Evolutionary conservation across 2,113 vertebrate species (phyloP), one percentile per base, ranked within the genome.

Genomic region (Etia nguti): DNA sequence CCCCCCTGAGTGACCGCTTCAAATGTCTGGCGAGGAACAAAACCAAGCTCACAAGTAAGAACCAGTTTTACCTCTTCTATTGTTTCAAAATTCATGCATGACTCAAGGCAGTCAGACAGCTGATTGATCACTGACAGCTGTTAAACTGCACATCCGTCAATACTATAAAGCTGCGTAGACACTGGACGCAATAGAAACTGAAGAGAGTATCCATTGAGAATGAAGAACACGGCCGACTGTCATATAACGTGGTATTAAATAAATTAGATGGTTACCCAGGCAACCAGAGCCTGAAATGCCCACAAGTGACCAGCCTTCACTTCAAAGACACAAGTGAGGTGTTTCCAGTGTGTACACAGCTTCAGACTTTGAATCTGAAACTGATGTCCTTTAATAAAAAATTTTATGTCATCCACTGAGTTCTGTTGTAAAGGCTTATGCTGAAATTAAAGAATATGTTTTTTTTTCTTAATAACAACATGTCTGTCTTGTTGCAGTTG

Each of bases 1-100:
- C 96, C 1, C 96, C 97, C 0, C 96, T 98, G 38, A 95, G 95
- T 2, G 97, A 98, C 92, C 95, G 92, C 90, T 98, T 97, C 92
- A 91, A 94, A 11, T 82, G 8, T 11, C 93, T 97, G 82, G 93
- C 94, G 18, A 96, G 91, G 5, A 95, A 96, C 70, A 96, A 96
- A 84, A 96, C 94, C 73, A 82, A 96, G 73, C 86, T 97, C 56
- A 97, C 96, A 89, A 93, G 97, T 98, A 95, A 24, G 4, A 13
- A 16, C 8, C 8, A 5, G 5, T 9, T 77, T 48, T 29, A 36
- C 1, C 36, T 46, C 10, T 13, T 52, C 7, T 13, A 6, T 20
- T 83, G 24, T 10, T 68, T 82, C 6, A 12, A 8, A n/a, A 77
- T 77, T 4, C 3, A 12, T 31, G 46, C 70, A 8, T 0, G 70